Base-by-base conservation (phyloP, 2,113 vertebrate genomes). In the Platycercus adscitus region DNA sequence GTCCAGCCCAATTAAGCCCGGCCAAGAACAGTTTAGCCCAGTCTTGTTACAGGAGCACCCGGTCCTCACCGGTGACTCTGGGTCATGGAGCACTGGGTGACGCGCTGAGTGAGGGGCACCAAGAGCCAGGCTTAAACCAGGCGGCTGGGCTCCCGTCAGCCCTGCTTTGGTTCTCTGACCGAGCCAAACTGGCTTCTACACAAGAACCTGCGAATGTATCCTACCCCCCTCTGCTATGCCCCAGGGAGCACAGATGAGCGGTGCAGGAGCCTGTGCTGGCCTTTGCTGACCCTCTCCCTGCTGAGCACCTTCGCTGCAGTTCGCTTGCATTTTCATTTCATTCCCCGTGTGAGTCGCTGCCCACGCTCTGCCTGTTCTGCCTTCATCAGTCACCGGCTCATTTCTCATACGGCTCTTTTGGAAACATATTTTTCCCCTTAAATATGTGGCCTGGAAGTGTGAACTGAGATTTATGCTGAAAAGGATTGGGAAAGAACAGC, bases 401-500 rank as follows among this genome's bases (percentile, higher is more conserved):
- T 97, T 95, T 94, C 93, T 95, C 89, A 88, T 61, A 33, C 0
- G 4, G 92, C 89, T 49, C 94, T 92, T 92, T 64, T 12, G 31
- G 88, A 61, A 96, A 81, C 29, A 1, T 23, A 13, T 26, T 82
- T 65, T 70, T 52, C 25, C 53, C 72, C 8, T 88, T 82, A 94
- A 91, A 41, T 24, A 39, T 0, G 3, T 9, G 35, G 53, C 47
- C 86, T 58, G 18, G 18, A 64, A 86, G 43, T 11, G 49, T 52
- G 83, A 77, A 60, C 10, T 5, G 91, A 37, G 86, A 24, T 63
- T 25, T 64, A 4, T 8, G 17, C 49, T 11, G 76, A 10, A 11
- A 63, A 44, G 55, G 65, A 49, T 49, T 49, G 37, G 24, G 37
- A 25, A 33, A 10, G 19, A 86, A 33, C 33, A 53, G 50, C 33